A percentile compares a stretch with the other conserved stretches of the same genome.
Evolutionary conservation across 1,140 invertebrate genomes (phyloP).

Genomic region (Anoplophora glabripennis): DNA sequence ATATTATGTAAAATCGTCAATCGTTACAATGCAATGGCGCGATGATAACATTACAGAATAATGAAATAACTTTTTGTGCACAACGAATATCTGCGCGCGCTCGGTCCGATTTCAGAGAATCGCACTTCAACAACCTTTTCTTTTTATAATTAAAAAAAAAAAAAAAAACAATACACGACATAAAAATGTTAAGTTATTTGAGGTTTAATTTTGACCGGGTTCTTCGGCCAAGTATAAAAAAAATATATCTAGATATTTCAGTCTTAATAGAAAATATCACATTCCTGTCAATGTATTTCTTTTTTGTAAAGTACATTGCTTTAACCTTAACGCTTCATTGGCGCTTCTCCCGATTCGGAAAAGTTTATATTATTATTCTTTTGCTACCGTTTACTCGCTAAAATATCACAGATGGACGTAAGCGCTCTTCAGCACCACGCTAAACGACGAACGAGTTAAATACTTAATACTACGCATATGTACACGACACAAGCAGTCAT

Average conservation of each 20-base stretch:
- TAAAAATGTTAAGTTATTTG: conserved; percentile 12
- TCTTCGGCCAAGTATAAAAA: conserved; percentile 28
- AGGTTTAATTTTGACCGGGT: conserved; percentile 5
- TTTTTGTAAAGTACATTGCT: conserved; percentile 29
- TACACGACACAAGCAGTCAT: conserved; percentile 46
- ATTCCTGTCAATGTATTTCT: conserved; percentile 35
- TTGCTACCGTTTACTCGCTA: conserved; percentile 46
- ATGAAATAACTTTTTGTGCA: conserved; percentile 46
- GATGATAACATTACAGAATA: conserved; percentile 45
- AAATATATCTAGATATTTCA: conserved; percentile 48
- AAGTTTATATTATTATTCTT: conserved; percentile 47
- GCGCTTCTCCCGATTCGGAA: conserved; percentile 42
- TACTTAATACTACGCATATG: conserved; percentile 47
- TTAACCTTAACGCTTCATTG: conserved; percentile 26
- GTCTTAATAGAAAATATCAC: conserved; percentile 50
- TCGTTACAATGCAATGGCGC: conserved; percentile 46
- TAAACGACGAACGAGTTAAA: conserved; percentile 48
- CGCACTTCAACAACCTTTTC: conserved; percentile 23
- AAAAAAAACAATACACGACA: conserved; percentile 6
- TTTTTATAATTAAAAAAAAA: conserved; percentile 18
- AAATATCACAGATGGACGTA: conserved; percentile 49
- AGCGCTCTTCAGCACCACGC: conserved; percentile 45
- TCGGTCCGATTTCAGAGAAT: conserved; percentile 42
- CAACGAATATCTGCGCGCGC: conserved; percentile 27
- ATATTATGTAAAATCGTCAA: conserved; percentile 40